phyloP scores from a whole-genome alignment of 2,888 invertebrate species.

The Leucozona laternaria region DNA sequence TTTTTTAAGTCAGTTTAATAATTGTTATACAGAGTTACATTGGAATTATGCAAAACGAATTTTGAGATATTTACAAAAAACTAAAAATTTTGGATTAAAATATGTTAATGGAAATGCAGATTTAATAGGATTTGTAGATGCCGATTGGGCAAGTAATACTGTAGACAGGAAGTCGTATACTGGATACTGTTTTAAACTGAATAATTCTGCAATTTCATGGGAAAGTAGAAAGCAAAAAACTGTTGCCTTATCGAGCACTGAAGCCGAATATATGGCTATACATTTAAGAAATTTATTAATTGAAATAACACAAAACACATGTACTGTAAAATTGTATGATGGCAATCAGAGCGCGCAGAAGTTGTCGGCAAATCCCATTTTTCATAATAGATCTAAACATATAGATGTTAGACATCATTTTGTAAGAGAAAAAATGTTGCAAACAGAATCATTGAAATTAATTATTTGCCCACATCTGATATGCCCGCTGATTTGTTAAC shows the following conservation, averaged over 20 bases:
- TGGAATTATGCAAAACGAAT: slow-evolving; percentile 1
- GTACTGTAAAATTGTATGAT: neutral
- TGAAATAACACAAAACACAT: neutral
- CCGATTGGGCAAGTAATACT: neutral
- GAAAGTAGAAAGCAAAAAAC: slow-evolving; percentile 6
- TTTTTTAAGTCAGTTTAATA: slow-evolving; percentile 10
- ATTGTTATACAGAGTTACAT: slow-evolving; percentile 4
- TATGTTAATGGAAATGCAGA: neutral
- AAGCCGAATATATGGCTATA: too few species aligned
- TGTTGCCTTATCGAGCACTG: neutral
- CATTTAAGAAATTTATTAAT: neutral
- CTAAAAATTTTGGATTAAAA: neutral
- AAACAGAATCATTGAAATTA: neutral
- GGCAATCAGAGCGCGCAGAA: neutral
- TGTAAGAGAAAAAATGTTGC: neutral
- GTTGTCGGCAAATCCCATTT: neutral
- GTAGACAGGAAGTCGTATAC: neutral
- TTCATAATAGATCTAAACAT: neutral
- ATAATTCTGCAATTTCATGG: slow-evolving; percentile 7
- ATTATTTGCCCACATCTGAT: neutral
- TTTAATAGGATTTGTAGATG: neutral
- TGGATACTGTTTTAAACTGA: neutral
- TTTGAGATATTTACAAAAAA: neutral
- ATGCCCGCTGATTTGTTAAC: slow-evolving; percentile 18
- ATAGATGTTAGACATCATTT: neutral